Evolutionary conservation across 2,113 vertebrate genomes (phyloP).

Genomic region (Zosterops borbonicus): DNA sequence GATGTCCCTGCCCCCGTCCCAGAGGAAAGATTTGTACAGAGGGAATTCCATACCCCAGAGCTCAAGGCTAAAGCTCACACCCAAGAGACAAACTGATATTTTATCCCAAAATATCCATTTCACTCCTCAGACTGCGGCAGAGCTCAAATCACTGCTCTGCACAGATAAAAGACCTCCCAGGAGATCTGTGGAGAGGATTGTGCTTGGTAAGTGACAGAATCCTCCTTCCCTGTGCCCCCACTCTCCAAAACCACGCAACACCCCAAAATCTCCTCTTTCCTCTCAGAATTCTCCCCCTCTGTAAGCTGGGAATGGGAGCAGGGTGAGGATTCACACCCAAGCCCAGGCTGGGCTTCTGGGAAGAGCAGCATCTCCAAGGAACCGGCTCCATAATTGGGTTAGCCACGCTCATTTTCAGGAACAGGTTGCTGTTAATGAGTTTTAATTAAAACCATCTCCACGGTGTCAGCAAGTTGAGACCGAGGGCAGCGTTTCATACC

Average conservation of each 20-base stretch:
- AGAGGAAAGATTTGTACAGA: neutral
- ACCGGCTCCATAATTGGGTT: neutral
- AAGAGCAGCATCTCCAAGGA: neutral
- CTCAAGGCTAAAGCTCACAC: neutral
- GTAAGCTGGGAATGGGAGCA: rapidly evolving
- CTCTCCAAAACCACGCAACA: neutral
- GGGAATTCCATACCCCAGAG: neutral
- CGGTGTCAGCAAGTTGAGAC: conserved; percentile 39
- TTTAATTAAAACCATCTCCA: conserved; percentile 65
- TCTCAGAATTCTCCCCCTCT: neutral
- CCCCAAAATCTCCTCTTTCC: neutral
- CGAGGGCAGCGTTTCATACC: conserved; percentile 18
- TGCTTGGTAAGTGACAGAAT: neutral
- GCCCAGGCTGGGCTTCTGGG: neutral
- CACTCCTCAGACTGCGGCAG: rapidly evolving
- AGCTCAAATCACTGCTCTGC: neutral
- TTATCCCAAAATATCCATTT: neutral
- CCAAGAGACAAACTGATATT: neutral
- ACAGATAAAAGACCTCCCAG: neutral
- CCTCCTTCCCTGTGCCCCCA: neutral
- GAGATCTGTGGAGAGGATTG: rapidly evolving
- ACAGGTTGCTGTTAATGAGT: conserved; percentile 45
- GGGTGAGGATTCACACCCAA: neutral
- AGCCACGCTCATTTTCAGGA: conserved; percentile 11
- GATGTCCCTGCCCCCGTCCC: neutral